Percentiles rank a stretch among this genome's conserved stretches.
Evolutionary conservation across 2,888 invertebrate species (phyloP).

Genomic region (Pediacus dermestoides): DNA sequence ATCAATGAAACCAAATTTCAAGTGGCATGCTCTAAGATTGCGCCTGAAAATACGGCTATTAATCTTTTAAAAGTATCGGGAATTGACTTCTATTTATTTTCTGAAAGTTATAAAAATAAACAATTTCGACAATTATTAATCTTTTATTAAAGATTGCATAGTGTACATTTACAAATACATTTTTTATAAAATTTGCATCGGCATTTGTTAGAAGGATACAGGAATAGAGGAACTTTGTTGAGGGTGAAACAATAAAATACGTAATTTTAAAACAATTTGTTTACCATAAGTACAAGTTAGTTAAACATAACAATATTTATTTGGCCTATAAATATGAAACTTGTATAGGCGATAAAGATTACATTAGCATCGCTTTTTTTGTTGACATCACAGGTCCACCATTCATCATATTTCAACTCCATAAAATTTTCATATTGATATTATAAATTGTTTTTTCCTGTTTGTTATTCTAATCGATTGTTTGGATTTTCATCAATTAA

Average conservation of each 20-base stretch:
- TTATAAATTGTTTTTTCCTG: constrained; percentile 6
- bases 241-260: neutral
- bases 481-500: neutral
- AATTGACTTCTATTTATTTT: no score
- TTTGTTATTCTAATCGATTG: neutral
- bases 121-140: no score
- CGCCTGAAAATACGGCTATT: no score
- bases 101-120: no score
- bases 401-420: constrained; percentile 9
- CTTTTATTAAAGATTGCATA: no score
- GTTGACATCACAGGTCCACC: constrained; percentile 45
- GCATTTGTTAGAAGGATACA: neutral
- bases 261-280: constrained; percentile 44
- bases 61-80: no score
- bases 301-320: constrained; percentile 50
- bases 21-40: no score
- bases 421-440: neutral
- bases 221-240: neutral
- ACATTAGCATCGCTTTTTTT: constrained; percentile 38
- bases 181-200: no score
- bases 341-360: constrained; percentile 39
- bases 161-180: no score
- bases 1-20: no score
- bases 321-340: constrained; percentile 40
- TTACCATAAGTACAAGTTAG: constrained; percentile 46